phyloP scores from a whole-genome alignment of 2,888 invertebrate genomes.

The Choristoneura rosaceana region DNA sequence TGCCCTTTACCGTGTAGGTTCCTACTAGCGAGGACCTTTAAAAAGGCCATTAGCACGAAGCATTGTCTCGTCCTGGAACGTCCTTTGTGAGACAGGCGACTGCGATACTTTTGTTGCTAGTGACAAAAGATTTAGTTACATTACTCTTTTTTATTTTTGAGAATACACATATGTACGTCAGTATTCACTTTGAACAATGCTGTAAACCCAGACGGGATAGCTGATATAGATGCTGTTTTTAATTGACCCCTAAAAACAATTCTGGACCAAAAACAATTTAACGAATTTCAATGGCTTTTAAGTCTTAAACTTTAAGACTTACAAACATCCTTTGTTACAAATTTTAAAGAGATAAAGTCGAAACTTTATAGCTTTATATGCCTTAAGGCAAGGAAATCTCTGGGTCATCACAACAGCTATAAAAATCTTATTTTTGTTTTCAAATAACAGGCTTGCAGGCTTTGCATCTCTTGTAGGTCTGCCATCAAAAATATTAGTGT shows the following conservation, averaged over 20 bases:
- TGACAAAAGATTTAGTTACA: background rate
- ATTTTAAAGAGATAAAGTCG: background rate
- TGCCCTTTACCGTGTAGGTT: slow-evolving; percentile 1
- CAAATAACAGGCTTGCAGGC: slow-evolving; percentile 8
- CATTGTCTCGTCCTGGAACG: slow-evolving; percentile 9
- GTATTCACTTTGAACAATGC: no score
- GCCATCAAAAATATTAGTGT: background rate
- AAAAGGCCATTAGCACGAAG: slow-evolving; percentile 16
- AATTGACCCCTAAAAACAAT: no score
- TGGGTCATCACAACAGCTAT: background rate
- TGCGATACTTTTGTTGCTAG: background rate
- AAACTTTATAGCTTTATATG: slow-evolving; percentile 11
- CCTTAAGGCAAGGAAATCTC: background rate
- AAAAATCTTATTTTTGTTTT: background rate
- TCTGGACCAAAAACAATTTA: background rate
- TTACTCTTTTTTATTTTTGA: background rate
- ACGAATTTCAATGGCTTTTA: background rate
- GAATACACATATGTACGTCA: no score
- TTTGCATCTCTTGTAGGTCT: background rate
- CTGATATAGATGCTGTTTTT: no score
- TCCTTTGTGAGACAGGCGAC: slow-evolving; percentile 13
- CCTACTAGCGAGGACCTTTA: slow-evolving; percentile 15
- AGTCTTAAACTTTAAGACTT: background rate
- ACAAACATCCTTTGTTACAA: background rate
- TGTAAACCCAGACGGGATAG: no score